phyloP scores from a whole-genome alignment of 2,797 vertebrate species.

The Poeciliopsis presidionis region DNA sequence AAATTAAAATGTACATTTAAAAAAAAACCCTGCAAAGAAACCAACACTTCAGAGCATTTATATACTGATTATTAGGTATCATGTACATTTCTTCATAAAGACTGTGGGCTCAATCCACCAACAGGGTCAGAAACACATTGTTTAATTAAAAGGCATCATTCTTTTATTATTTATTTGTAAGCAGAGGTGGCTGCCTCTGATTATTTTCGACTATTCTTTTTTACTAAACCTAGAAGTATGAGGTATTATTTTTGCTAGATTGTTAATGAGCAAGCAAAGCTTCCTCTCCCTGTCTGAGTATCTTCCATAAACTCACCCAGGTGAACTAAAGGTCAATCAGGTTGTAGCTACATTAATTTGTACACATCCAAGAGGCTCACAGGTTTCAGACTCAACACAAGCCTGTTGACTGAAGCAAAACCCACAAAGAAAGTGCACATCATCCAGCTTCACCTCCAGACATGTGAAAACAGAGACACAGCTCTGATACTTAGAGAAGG shows the following conservation, averaged over 20 bases:
- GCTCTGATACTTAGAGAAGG: slow-evolving; percentile 13
- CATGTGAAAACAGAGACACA: slow-evolving; percentile 21
- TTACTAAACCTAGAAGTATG: not conserved
- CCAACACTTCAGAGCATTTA: not conserved
- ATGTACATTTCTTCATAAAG: not conserved
- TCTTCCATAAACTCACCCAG: not conserved
- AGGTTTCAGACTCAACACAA: slow-evolving; percentile 58
- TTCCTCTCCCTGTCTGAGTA: slow-evolving; percentile 4
- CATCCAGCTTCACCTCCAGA: slow-evolving; percentile 15
- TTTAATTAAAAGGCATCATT: not conserved
- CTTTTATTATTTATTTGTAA: not conserved
- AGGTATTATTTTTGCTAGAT: not conserved
- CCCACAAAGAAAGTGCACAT: slow-evolving; percentile 33
- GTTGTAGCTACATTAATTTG: slow-evolving; percentile 14
- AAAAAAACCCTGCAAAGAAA: not conserved
- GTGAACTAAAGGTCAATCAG: slow-evolving; percentile 20
- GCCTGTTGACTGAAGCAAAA: slow-evolving; percentile 28
- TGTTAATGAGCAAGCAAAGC: not conserved
- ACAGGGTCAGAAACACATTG: slow-evolving; percentile 8
- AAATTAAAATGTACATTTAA: not conserved
- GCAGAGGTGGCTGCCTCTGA: not conserved
- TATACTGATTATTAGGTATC: not conserved
- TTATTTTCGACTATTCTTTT: not conserved
- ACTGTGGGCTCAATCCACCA: not conserved
- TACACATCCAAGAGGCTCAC: slow-evolving; percentile 20